Percentiles rank a stretch among this genome's conserved stretches.
Conservation (phyloP, 1,140 invertebrate species). For the Atopsyche davidsoni region DNA sequence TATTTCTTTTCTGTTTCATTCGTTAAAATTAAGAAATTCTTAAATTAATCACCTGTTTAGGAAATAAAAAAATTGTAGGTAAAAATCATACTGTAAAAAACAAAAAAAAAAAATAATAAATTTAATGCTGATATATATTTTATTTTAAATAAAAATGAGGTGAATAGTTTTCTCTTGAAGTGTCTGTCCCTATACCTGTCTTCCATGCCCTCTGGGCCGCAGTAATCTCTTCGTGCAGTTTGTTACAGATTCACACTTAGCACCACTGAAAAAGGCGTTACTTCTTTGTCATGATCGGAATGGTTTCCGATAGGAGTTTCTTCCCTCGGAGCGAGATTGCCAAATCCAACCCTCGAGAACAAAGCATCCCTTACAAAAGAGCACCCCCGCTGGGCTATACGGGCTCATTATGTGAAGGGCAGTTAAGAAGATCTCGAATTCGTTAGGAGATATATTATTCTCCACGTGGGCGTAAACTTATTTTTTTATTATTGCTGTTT, state of each 20-base stretch:
- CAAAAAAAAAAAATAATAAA: too few relatives aligned
- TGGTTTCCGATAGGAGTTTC: conserved; percentile 2
- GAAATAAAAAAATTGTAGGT: too few relatives aligned
- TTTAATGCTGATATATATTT: too few relatives aligned
- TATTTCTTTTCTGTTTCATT: too few relatives aligned
- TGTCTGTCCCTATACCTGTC: background rate
- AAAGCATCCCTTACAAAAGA: conserved; percentile 11
- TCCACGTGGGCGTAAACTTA: conserved; percentile 14
- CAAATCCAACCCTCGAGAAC: conserved; percentile 12
- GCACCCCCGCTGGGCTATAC: conserved; percentile 17
- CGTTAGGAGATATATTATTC: conserved; percentile 14
- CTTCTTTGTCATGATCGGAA: background rate
- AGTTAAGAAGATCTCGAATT: conserved; percentile 10
- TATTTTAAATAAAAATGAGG: too few relatives aligned
- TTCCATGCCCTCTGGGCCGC: background rate
- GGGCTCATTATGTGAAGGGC: conserved; percentile 20
- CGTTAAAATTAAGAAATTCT: too few relatives aligned
- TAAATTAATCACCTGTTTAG: too few relatives aligned
- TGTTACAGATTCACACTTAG: conserved; percentile 23
- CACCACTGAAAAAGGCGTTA: conserved; percentile 22
- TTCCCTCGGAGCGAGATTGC: conserved; percentile 2
- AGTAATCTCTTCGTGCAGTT: conserved; percentile 17
- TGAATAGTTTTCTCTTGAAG: background rate
- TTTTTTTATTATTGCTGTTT: conserved; percentile 2
- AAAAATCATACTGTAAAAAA: too few relatives aligned